Percentiles rank a stretch among this genome's conserved stretches.
These are phyloP conservation scores for Dromococcyx pavoninus DNA, from an alignment of 2,797 vertebrate genomes.

Conservation along the genomic window DNA sequence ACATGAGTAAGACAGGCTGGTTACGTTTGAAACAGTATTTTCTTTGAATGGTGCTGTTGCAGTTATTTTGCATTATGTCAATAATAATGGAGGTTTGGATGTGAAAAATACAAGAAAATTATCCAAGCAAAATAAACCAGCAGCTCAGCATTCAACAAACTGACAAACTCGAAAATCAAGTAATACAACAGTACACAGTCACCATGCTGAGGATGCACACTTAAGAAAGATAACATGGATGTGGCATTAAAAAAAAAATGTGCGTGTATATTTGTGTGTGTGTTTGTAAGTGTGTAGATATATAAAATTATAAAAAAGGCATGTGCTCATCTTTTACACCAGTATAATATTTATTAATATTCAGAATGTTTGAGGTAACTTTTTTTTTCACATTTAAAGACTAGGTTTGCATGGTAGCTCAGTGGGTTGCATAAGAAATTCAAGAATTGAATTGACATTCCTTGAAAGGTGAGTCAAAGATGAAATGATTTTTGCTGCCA, in stretches of 20 bases:
- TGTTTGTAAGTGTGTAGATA: accelerated
- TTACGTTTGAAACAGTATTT: background rate
- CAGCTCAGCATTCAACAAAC: background rate
- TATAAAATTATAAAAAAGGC: background rate
- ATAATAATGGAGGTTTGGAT: background rate
- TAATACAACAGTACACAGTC: background rate
- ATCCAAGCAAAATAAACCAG: background rate
- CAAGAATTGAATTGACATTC: background rate
- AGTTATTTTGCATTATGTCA: background rate
- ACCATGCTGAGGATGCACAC: background rate
- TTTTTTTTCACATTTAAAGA: background rate
- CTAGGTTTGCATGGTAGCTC: background rate
- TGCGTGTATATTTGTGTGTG: accelerated
- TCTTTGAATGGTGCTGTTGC: background rate
- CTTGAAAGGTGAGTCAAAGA: background rate
- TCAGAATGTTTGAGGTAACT: background rate
- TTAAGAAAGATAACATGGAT: background rate
- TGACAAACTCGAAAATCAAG: background rate
- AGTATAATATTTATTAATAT: background rate
- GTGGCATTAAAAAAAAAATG: background rate
- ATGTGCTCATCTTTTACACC: background rate
- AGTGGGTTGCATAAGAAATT: background rate
- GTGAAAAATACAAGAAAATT: background rate
- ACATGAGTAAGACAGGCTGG: background rate
- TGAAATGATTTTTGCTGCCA: background rate